Base-by-base conservation (phyloP, 2,113 vertebrate species). In the Xenopus borealis region DNA sequence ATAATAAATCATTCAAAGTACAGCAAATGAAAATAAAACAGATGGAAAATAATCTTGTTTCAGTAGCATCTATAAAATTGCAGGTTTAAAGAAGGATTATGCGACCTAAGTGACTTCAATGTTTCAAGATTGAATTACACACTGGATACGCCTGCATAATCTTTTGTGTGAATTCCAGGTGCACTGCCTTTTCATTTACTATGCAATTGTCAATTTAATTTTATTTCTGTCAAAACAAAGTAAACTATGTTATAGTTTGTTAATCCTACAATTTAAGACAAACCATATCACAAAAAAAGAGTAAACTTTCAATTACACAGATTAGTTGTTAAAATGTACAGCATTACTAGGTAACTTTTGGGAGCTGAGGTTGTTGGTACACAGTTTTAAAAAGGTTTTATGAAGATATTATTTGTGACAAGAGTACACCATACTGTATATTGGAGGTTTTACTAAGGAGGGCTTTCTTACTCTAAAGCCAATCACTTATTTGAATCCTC, bases 1-100 rank as follows among this genome's bases (percentile, higher is more conserved):
- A 63, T 69, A 69, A 67, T 69, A 69, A 62, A 63, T 68, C 73
- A 63, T 76, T 69, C 62, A 69, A 76, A 63, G 62, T 63, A 53
- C 58, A 27, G 10, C 45, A 69, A 69, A 69, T 69, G 30, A 69
- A 76, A 69, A 76, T 69, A 76, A 76, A 76, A 75, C 66, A 76
- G 66, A 76, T 69, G 58, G 58, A 69, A 69, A 76, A 76, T 76
- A 76, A 76, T 76, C 73, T 76, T 69, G 66, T 76, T 76, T 76
- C 73, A 63, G 73, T 76, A 62, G 66, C 73, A 62, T 58, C 58
- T 76, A 69, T 69, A 76, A 69, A 66, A 76, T 76, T 76, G 69
- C 47, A 45, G 73, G 73, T 69, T 76, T 76, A 69, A 63, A 66
- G 3, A 76, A 76, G 73, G 73, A 76, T 76, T 76, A 76, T 69